Evolutionary conservation across 2,113 vertebrate genomes (phyloP).

Genomic region (Merops nubicus): DNA sequence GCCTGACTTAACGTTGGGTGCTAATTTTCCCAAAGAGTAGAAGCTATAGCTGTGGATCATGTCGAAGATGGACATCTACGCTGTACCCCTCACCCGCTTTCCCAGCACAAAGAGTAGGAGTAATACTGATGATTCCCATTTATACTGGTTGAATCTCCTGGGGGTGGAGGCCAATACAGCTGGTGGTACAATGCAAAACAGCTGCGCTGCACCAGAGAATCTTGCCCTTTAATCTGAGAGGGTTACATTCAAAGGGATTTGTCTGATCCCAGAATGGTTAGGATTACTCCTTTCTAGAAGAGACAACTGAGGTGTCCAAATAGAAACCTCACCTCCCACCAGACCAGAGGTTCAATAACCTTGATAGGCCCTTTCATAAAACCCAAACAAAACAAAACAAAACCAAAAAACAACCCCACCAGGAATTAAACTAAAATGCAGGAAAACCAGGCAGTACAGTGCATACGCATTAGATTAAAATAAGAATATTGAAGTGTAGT

Average conservation of each 20-base stretch:
- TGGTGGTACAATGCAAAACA: conserved; percentile 25
- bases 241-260: conserved; percentile 35
- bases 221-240: conserved; percentile 54
- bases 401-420: too few relatives aligned
- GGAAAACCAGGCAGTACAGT: neutral
- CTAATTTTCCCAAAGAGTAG: neutral
- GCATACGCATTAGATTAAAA: neutral
- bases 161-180: conserved; percentile 6
- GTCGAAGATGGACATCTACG: neutral
- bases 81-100: neutral
- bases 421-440: neutral
- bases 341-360: neutral
- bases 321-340: conserved; percentile 36
- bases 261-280: conserved; percentile 22
- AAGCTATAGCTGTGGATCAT: neutral
- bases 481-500: neutral
- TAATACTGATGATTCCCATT: neutral
- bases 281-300: conserved; percentile 31
- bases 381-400: too few relatives aligned
- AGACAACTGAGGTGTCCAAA: conserved; percentile 10
- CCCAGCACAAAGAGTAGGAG: conserved; percentile 1
- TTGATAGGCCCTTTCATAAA: neutral
- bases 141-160: conserved; percentile 12
- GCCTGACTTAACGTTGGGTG: neutral
- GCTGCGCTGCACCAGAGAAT: neutral